phyloP scores from a whole-genome alignment of 30 jellyfish, hydroid and myxozoan species.

The Aurelia sp. region DNA sequence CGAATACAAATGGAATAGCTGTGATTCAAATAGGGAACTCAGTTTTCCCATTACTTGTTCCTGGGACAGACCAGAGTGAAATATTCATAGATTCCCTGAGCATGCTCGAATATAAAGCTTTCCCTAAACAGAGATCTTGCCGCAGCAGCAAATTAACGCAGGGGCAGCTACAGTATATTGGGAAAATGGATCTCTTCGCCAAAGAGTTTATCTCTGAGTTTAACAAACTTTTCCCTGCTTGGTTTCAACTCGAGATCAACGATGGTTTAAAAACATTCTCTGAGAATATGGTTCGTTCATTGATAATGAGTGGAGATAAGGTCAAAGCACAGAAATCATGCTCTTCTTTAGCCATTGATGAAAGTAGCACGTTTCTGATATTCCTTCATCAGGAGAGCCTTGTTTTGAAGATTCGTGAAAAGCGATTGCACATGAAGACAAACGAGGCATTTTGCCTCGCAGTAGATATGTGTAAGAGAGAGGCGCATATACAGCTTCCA shows the following conservation, averaged over 20 bases:
- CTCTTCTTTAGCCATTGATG: constrained; percentile 75
- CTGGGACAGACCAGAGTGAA: constrained; percentile 62
- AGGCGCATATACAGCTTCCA: constrained; percentile 82
- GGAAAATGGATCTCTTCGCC: constrained; percentile 59
- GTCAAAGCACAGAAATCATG: constrained; percentile 50
- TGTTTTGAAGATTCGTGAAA: constrained; percentile 54
- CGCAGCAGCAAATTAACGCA: constrained; percentile 10
- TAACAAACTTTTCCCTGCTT: constrained; percentile 77
- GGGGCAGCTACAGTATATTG: constrained; percentile 69
- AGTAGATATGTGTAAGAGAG: constrained; percentile 76
- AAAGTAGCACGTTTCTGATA: constrained; percentile 49
- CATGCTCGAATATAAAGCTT: background rate
- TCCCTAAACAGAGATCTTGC: constrained; percentile 33
- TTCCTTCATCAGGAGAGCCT: constrained; percentile 66
- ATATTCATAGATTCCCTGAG: constrained; percentile 21
- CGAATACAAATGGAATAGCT: constrained; percentile 70
- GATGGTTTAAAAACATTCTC: constrained; percentile 45
- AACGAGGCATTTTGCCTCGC: constrained; percentile 70
- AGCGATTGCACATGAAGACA: constrained; percentile 39
- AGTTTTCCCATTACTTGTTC: constrained; percentile 66
- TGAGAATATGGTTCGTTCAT: constrained; percentile 70
- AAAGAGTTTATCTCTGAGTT: constrained; percentile 61
- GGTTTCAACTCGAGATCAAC: constrained; percentile 67
- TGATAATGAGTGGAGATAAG: constrained; percentile 55
- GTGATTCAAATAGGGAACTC: constrained; percentile 22